Evolutionary conservation across 2,888 invertebrate species (phyloP).

Genomic region (Phaonia tiefii): DNA sequence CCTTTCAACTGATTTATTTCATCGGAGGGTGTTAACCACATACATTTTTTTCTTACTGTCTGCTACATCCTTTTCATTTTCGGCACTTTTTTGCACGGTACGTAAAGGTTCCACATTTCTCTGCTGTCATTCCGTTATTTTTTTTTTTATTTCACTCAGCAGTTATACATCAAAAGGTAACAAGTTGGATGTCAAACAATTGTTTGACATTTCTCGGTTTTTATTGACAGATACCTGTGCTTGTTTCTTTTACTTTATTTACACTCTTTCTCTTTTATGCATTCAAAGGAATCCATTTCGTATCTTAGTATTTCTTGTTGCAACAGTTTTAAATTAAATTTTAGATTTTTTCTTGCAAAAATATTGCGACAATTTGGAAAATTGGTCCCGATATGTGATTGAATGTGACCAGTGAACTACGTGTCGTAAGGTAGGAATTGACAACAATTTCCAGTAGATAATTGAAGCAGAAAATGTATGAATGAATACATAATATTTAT

Average conservation of each 20-base stretch:
- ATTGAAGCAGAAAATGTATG: slow-evolving; percentile 47
- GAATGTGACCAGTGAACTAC: neutral
- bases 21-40: slow-evolving; percentile 42
- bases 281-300: no score
- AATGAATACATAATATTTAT: no score
- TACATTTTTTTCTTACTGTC: slow-evolving; percentile 41
- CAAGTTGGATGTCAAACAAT: slow-evolving; percentile 59
- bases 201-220: slow-evolving; percentile 49
- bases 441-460: slow-evolving; percentile 63
- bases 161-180: slow-evolving; percentile 63
- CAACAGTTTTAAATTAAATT: slow-evolving; percentile 51
- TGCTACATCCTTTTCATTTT: slow-evolving; percentile 46
- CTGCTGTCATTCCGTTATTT: neutral
- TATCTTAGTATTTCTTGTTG: neutral
- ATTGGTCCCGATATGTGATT: slow-evolving; percentile 7
- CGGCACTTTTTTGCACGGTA: slow-evolving; percentile 21
- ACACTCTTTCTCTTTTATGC: slow-evolving; percentile 2
- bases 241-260: slow-evolving; percentile 18
- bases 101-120: slow-evolving; percentile 49
- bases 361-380: slow-evolving; percentile 32
- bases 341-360: neutral
- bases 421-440: slow-evolving; percentile 35
- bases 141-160: neutral
- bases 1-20: neutral
- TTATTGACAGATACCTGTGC: slow-evolving; percentile 44